Evolutionary conservation across 1,140 invertebrate genomes (phyloP), one percentile per base, ranked within the genome.

Genomic region (Trachymyrmex cornetzi): DNA sequence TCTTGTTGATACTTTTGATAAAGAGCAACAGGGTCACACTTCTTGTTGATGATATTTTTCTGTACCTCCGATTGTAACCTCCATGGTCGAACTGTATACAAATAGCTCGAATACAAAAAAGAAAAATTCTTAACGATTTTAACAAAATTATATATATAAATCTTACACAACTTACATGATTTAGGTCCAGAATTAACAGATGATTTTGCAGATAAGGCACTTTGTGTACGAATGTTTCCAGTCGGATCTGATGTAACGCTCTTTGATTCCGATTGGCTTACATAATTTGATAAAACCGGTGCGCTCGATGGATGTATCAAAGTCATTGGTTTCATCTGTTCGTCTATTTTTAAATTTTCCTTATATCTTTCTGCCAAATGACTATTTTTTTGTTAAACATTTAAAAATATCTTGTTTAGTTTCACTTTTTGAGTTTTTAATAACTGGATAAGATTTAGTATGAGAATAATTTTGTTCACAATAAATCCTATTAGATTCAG

Each of bases 1-100:
- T 97, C 95, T 59, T 96, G 95, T 91, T 97, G 96, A 92, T 98
- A 98, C 86, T 97, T 96, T 71, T 98, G 97, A 92, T 98, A 98
- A 12, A 98, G 93, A 14, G 96, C 95, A 3, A 98, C 97, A 64
- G 97, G 97, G 93, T 98, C 97, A 89, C 95, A 96, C 95, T 96
- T 97, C 72, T 92, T 92, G 50, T 90, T 79, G 14, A n/a, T n/a
- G n/a, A 90, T 77, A 61, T 69, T 63, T 69, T 90, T 91, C 63
- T 93, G 93, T 16, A 71, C 64, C 59, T 95, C 92, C n/a, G 92
- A 61, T 53, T 93, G 91, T 22, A 95, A 86, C 82, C 93, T 93
- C 94, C 94, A 93, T n/a, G 95, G 94, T 74, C 95, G 92, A 82
- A 96, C 96, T 96, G 27, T 1, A 61, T 16, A 63, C 27, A 30